phyloP scores from a whole-genome alignment of 2,888 invertebrate genomes.

The Siphonodentalium dalli region DNA sequence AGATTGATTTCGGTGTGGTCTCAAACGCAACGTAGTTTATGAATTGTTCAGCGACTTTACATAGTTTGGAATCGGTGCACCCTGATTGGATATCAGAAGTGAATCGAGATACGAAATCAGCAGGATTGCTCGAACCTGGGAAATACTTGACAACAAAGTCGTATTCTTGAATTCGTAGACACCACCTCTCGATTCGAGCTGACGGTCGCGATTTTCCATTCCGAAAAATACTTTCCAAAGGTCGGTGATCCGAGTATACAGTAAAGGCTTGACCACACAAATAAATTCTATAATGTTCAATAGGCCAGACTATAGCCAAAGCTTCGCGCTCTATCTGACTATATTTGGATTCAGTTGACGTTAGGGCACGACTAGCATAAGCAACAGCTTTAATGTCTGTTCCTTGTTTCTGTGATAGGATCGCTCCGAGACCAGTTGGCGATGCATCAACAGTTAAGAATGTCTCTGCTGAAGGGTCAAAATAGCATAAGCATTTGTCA shows the following conservation, averaged over 20 bases:
- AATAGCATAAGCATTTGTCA: no score
- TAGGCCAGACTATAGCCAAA: no score
- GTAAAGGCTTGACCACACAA: conserved; percentile 37
- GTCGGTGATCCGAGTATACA: conserved; percentile 43
- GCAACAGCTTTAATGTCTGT: no score
- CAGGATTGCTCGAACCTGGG: conserved; percentile 30
- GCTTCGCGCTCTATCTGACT: no score
- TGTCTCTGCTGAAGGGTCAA: no score
- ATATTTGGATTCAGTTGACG: no score
- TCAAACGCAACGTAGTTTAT: conserved; percentile 17
- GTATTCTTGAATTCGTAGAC: conserved; percentile 27
- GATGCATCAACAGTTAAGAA: no score
- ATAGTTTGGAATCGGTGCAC: background rate
- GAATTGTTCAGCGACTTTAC: conserved; percentile 22
- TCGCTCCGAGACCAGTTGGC: no score
- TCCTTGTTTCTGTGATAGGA: no score
- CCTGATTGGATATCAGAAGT: conserved; percentile 15
- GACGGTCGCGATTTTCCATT: conserved; percentile 32
- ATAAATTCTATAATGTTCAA: no score
- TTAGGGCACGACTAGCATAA: no score
- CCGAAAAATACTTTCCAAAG: conserved; percentile 37
- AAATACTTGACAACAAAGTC: conserved; percentile 26
- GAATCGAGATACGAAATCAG: conserved; percentile 33
- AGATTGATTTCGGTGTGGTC: conserved; percentile 25
- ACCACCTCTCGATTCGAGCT: conserved; percentile 30